Conservation (phyloP, 2,113 vertebrate genomes). For the Balaenoptera acutorostrata region DNA sequence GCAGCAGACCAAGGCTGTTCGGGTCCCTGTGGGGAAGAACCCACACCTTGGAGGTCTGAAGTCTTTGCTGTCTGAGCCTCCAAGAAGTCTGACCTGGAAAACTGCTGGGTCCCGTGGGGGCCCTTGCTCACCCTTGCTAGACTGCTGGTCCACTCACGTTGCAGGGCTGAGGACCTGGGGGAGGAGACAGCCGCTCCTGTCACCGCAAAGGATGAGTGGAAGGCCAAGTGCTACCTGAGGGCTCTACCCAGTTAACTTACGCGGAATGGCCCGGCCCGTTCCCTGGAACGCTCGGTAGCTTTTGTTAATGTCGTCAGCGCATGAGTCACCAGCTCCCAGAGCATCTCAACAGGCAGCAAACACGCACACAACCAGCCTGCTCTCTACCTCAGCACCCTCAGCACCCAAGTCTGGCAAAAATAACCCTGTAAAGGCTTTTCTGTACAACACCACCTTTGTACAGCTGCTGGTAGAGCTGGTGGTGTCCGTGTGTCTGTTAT, state of each 20-base stretch:
- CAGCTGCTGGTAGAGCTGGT: accelerated
- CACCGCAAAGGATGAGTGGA: not conserved
- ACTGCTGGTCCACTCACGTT: accelerated
- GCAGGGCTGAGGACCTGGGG: not conserved
- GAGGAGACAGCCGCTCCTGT: not conserved
- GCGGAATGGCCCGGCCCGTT: not conserved
- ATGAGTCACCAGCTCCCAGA: not conserved
- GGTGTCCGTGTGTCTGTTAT: accelerated
- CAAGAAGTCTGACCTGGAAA: accelerated
- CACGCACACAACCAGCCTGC: not conserved
- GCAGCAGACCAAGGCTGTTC: not conserved
- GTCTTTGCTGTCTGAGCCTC: accelerated
- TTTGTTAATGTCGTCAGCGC: not conserved
- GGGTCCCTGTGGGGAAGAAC: not conserved
- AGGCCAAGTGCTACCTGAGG: not conserved
- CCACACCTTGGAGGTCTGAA: accelerated
- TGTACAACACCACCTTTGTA: not conserved
- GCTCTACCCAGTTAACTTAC: not conserved
- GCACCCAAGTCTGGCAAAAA: not conserved
- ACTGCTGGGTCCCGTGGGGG: accelerated
- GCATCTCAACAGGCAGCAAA: not conserved
- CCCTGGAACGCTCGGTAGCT: not conserved
- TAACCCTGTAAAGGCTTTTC: accelerated
- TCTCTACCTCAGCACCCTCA: not conserved
- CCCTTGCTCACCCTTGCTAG: too few species aligned